Conservation (phyloP, 92 coral and sea anemone species). For the Epizoanthus illoricatus region DNA sequence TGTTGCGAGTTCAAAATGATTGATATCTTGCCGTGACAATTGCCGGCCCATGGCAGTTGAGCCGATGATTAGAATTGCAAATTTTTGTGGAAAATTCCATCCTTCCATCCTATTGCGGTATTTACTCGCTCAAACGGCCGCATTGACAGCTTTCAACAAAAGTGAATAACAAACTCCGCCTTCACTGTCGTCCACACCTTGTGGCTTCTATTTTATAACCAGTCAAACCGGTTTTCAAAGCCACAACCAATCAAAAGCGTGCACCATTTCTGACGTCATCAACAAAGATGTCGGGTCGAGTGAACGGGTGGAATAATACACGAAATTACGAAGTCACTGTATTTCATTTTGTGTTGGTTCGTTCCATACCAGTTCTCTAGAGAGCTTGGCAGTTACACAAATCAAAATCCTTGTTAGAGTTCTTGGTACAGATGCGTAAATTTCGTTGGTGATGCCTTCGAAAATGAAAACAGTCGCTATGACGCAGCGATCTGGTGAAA, state of each 20-base stretch:
- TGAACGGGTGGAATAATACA: constrained; percentile 37
- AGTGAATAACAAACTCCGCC: constrained; percentile 41
- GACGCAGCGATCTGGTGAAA: constrained; percentile 4
- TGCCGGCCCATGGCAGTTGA: constrained; percentile 9
- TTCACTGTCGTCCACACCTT: constrained; percentile 36
- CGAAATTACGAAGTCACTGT: constrained; percentile 12
- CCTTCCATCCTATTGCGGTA: constrained; percentile 44
- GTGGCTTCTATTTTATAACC: constrained; percentile 16
- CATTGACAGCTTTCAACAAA: constrained; percentile 36
- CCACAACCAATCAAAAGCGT: constrained; percentile 25
- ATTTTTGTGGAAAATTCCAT: constrained; percentile 39
- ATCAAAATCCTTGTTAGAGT: not conserved
- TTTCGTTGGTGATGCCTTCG: not conserved
- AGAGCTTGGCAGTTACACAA: constrained; percentile 5
- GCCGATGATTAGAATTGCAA: constrained; percentile 33
- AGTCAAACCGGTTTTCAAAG: constrained; percentile 32
- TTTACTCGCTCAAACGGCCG: constrained; percentile 18
- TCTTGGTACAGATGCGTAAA: not conserved
- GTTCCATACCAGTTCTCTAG: not conserved
- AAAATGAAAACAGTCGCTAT: constrained; percentile 27
- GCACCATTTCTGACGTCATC: constrained; percentile 38
- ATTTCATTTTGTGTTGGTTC: constrained; percentile 36
- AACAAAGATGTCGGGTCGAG: constrained; percentile 45
- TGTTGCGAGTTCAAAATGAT: not conserved
- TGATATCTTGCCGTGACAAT: constrained; percentile 26